Evolutionary conservation across 2,797 vertebrate species (phyloP).

Genomic region (Heterohyrax brucei): DNA sequence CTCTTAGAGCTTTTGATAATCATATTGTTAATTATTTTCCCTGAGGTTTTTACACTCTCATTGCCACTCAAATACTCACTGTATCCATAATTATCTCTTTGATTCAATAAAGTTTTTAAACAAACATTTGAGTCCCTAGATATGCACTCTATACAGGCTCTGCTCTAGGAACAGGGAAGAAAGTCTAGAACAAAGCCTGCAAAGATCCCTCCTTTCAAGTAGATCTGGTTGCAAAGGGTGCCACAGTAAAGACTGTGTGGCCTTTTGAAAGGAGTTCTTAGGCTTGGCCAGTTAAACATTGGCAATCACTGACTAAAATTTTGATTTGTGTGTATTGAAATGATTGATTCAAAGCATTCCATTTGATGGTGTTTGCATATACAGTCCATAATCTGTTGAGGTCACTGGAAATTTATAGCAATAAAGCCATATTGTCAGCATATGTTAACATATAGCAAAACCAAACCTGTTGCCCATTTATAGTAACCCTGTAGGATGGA

Average conservation of each 20-base stretch:
- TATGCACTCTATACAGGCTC: background rate
- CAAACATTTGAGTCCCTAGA: background rate
- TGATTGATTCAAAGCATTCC: background rate
- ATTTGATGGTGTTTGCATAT: background rate
- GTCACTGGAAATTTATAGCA: background rate
- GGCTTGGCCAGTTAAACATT: background rate
- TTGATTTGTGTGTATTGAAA: background rate
- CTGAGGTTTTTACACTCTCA: constrained; percentile 22
- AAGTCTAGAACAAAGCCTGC: background rate
- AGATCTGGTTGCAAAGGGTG: background rate
- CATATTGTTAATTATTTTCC: background rate
- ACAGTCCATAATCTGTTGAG: background rate
- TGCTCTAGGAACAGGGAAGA: background rate
- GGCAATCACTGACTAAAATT: background rate
- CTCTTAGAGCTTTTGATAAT: background rate
- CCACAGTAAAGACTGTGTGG: background rate
- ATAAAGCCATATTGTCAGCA: background rate
- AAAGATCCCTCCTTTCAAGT: background rate
- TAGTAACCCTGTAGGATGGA: too few relatives aligned
- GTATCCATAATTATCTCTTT: constrained; percentile 36
- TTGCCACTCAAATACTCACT: constrained; percentile 23
- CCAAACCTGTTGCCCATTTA: too few relatives aligned
- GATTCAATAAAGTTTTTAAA: constrained; percentile 50
- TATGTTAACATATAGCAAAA: background rate
- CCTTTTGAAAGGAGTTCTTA: background rate